phyloP scores from a whole-genome alignment of 2,888 invertebrate species.

The Meta bourneti region DNA sequence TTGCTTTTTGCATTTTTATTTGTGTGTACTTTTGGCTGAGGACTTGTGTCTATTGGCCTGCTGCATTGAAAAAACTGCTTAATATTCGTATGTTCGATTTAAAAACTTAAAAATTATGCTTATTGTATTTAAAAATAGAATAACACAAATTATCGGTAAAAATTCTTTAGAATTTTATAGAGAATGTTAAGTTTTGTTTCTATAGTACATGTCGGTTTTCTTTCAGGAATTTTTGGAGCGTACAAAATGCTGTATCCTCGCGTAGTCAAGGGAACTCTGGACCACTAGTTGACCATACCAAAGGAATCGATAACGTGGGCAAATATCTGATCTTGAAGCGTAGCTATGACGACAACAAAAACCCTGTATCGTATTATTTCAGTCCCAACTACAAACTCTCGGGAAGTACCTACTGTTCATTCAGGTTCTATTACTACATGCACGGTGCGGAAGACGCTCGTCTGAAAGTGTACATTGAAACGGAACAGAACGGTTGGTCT shows the following conservation, averaged over 20 bases:
- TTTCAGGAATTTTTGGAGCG: constrained; percentile 65
- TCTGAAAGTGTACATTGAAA: constrained; percentile 68
- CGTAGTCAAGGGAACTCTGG: constrained; percentile 42
- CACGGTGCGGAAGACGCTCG: constrained; percentile 39
- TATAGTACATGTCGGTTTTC: no score
- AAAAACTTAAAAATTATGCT: no score
- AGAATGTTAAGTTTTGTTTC: no score
- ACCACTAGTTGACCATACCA: constrained; percentile 73
- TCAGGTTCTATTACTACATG: constrained; percentile 74
- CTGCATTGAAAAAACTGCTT: no score
- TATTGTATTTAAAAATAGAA: no score
- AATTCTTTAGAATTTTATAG: no score
- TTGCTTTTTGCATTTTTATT: no score
- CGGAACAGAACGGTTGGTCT: constrained; percentile 63
- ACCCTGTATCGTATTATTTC: constrained; percentile 44
- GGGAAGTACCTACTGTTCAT: constrained; percentile 33
- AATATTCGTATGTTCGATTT: no score
- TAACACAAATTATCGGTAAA: no score
- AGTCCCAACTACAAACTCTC: constrained; percentile 66
- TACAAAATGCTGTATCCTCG: neutral
- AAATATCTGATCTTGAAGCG: constrained; percentile 42
- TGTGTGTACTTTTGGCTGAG: no score
- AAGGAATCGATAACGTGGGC: constrained; percentile 59
- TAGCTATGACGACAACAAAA: constrained; percentile 12
- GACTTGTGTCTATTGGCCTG: no score